Conservation (phyloP, 2,113 vertebrate species). For the Pseudopodoces humilis region DNA sequence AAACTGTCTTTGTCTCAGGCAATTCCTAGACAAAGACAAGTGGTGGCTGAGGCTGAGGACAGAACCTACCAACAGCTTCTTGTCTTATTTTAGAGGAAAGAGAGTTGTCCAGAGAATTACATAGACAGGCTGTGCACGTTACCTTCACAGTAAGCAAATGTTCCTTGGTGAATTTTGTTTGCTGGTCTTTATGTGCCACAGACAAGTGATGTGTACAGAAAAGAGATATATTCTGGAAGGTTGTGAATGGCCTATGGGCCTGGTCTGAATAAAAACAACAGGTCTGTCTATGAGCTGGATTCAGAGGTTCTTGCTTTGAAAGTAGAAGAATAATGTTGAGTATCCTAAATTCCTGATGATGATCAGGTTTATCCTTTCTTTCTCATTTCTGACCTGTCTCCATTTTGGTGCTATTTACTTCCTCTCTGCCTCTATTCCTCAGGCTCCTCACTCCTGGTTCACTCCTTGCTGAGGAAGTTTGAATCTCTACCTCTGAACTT, state of each 20-base stretch:
- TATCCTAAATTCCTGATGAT: not conserved
- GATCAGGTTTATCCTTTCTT: not conserved
- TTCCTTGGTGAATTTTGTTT: not conserved
- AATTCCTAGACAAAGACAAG: not conserved
- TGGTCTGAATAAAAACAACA: not conserved
- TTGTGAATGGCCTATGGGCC: not conserved
- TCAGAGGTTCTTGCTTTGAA: not conserved
- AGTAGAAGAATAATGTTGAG: not conserved
- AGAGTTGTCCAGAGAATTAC: not conserved
- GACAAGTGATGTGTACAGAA: not conserved
- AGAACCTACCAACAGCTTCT: not conserved
- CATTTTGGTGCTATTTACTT: not conserved
- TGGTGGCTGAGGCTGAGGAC: not conserved
- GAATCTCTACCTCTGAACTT: not conserved
- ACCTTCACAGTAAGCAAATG: not conserved
- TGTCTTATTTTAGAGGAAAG: not conserved
- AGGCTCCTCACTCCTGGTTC: not conserved
- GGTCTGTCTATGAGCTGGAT: not conserved
- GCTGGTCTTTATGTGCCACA: not conserved
- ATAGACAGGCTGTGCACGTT: not conserved
- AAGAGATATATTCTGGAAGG: not conserved
- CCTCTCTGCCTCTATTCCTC: not conserved
- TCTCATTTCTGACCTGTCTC: not conserved
- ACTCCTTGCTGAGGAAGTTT: not conserved
- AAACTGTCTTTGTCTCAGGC: not conserved